Conservation (phyloP, 2,797 vertebrate genomes). For the Cossypha niveicapilla region DNA sequence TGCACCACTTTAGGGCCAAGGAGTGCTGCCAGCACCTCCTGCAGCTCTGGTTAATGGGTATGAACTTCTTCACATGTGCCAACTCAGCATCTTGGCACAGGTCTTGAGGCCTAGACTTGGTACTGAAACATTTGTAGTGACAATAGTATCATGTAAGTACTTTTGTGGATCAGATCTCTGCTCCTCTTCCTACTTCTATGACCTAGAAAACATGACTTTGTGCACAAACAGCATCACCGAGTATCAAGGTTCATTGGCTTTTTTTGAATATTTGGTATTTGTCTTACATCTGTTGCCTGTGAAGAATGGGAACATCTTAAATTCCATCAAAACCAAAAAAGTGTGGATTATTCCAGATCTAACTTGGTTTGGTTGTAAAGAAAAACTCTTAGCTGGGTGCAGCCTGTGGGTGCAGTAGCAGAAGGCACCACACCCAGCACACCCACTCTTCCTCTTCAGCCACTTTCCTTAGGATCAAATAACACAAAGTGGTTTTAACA, state of each 20-base stretch:
- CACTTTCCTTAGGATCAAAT: neutral
- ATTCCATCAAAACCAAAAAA: neutral
- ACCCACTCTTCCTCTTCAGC: neutral
- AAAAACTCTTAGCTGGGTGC: rapidly evolving
- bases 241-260: neutral
- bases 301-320: neutral
- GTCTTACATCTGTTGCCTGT: neutral
- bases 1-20: neutral
- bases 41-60: neutral
- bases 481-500: neutral
- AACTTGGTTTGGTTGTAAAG: neutral
- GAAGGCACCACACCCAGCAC: rapidly evolving
- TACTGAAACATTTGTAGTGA: neutral
- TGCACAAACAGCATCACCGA: neutral
- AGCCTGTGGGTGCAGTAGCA: neutral
- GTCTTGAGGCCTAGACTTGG: neutral
- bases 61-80: neutral
- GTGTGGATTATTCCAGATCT: neutral
- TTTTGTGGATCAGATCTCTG: neutral
- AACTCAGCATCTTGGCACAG: neutral
- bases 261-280: neutral
- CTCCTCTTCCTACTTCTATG: neutral
- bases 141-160: neutral
- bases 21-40: neutral
- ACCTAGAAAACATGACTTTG: neutral